Evolutionary conservation across 2,113 vertebrate genomes (phyloP).

Genomic region (Callocephalon fimbriatum): DNA sequence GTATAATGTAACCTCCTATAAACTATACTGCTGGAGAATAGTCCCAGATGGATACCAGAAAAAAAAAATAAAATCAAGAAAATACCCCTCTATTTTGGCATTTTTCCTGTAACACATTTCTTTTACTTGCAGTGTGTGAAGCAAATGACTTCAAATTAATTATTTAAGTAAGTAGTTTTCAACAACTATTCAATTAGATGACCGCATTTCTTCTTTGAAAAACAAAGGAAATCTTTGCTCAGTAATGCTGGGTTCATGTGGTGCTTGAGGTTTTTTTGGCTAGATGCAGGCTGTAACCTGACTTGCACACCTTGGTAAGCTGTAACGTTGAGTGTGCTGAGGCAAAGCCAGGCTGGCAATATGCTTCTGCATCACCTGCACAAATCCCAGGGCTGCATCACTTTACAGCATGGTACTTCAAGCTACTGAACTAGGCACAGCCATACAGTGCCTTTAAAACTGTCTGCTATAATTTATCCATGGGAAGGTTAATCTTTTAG

Average conservation of each 20-base stretch:
- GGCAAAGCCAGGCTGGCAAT: background rate
- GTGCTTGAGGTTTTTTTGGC: background rate
- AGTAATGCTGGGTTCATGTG: background rate
- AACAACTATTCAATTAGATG: background rate
- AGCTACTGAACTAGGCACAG: background rate
- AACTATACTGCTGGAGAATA: background rate
- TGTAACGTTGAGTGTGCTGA: background rate
- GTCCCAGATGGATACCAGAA: background rate
- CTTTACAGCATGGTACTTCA: background rate
- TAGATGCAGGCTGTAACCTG: background rate
- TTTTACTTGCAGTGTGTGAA: background rate
- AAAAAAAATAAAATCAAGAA: background rate
- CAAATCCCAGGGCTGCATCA: background rate
- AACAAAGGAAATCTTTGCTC: background rate
- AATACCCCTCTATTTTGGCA: background rate
- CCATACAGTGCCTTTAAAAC: background rate
- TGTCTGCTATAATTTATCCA: accelerated
- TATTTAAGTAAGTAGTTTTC: background rate
- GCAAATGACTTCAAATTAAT: background rate
- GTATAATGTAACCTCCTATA: background rate
- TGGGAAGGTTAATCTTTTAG: background rate
- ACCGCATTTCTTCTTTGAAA: background rate
- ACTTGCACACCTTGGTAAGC: no score
- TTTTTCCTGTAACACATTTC: background rate
- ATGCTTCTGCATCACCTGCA: background rate